These are phyloP conservation scores for Ceratothoa steindachneri DNA, from an alignment of 2,888 invertebrate genomes.

Conservation along the genomic window DNA sequence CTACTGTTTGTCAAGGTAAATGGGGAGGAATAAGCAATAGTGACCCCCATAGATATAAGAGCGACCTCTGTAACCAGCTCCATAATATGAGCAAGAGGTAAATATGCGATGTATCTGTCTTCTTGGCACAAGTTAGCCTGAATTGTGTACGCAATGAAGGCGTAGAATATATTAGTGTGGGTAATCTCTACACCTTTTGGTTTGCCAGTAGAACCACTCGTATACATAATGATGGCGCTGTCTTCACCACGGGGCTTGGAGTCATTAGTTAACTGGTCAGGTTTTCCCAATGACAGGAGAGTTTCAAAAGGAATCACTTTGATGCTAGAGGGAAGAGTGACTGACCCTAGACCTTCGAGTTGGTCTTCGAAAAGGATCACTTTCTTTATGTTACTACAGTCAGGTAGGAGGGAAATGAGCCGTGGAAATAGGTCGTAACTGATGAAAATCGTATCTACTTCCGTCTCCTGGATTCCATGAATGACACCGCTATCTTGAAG, in stretches of 20 bases:
- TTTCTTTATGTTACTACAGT: conserved; percentile 69
- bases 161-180: conserved; percentile 39
- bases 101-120: conserved; percentile 58
- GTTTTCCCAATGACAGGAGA: conserved; percentile 60
- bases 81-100: conserved; percentile 59
- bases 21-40: conserved; percentile 94
- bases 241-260: conserved; percentile 58
- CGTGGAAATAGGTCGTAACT: conserved; percentile 86
- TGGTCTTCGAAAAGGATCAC: conserved; percentile 86
- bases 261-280: not conserved
- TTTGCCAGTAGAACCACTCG: conserved; percentile 46
- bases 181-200: conserved; percentile 47
- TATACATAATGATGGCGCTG: conserved; percentile 93
- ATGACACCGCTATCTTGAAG: conserved; percentile 93
- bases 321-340: conserved; percentile 65
- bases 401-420: conserved; percentile 70
- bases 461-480: conserved; percentile 95
- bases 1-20: conserved; percentile 79
- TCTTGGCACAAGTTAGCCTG: conserved; percentile 34
- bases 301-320: conserved; percentile 70
- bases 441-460: conserved; percentile 82
- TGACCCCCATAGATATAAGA: conserved; percentile 62
- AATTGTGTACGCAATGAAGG: conserved; percentile 33
- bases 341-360: conserved; percentile 64
- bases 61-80: conserved; percentile 55